Evolutionary conservation across 2,888 invertebrate genomes (phyloP).

Genomic region (Zygothrica quintamaculata): DNA sequence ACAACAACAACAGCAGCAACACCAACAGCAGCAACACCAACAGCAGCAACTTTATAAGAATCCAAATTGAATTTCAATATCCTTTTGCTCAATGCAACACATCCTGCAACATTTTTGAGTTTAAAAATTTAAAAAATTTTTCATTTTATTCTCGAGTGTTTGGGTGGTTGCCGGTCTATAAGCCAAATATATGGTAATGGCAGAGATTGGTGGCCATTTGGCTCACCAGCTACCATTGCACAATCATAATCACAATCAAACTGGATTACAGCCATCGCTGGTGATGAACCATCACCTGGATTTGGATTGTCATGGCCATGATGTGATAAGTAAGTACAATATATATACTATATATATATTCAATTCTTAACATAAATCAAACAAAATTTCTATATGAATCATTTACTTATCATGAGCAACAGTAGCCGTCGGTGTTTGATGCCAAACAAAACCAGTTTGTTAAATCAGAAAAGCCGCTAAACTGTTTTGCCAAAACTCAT

Average conservation of each 20-base stretch:
- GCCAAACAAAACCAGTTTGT: slow-evolving; percentile 35
- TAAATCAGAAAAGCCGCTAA: slow-evolving; percentile 14
- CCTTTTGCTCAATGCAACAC: slow-evolving; percentile 65
- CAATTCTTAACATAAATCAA: slow-evolving; percentile 12
- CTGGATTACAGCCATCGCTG: slow-evolving; percentile 87
- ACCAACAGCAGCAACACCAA: slow-evolving; percentile 3
- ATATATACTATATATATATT: not conserved
- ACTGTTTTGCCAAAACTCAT: not conserved
- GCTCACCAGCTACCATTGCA: slow-evolving; percentile 88
- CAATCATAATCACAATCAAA: slow-evolving; percentile 85
- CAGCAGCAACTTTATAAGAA: too few relatives aligned
- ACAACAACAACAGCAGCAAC: not conserved
- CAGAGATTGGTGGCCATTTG: slow-evolving; percentile 88
- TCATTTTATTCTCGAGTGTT: slow-evolving; percentile 58
- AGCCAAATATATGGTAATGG: slow-evolving; percentile 87
- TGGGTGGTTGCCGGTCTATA: slow-evolving; percentile 72
- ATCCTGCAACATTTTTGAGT: slow-evolving; percentile 39
- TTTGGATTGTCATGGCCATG: slow-evolving; percentile 85
- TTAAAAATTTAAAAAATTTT: slow-evolving; percentile 41
- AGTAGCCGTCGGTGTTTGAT: slow-evolving; percentile 32
- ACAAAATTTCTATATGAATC: slow-evolving; percentile 3
- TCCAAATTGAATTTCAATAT: too few relatives aligned
- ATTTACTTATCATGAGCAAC: not conserved
- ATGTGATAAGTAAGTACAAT: slow-evolving; percentile 83
- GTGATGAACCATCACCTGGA: slow-evolving; percentile 87